Evolutionary conservation across 2,888 invertebrate genomes (phyloP).

Genomic region (Hedychridium roseum): DNA sequence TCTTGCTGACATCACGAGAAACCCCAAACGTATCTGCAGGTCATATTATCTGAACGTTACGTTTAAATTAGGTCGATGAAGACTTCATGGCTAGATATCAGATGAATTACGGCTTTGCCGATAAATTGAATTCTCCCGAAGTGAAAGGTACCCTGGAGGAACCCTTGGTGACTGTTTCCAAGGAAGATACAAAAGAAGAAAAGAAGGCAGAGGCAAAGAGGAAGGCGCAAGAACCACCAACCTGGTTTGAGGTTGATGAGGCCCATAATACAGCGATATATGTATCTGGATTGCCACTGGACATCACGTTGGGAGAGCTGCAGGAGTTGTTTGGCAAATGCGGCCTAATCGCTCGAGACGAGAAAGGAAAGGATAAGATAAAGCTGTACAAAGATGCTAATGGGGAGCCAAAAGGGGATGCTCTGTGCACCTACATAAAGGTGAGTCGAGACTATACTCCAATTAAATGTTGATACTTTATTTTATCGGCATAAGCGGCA

Average conservation of each 20-base stretch:
- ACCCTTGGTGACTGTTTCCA: slow-evolving; percentile 51
- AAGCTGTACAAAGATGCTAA: slow-evolving; percentile 89
- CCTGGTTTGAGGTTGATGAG: slow-evolving; percentile 94
- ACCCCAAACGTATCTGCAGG: neutral
- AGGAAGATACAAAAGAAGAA: slow-evolving; percentile 47
- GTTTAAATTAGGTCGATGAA: too few species aligned
- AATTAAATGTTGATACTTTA: too few species aligned
- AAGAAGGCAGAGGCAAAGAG: slow-evolving; percentile 62
- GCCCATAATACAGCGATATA: slow-evolving; percentile 94
- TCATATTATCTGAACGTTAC: neutral
- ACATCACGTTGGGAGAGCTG: slow-evolving; percentile 89
- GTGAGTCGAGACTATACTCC: too few species aligned
- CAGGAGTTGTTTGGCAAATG: slow-evolving; percentile 94
- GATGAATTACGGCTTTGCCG: slow-evolving; percentile 89
- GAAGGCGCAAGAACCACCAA: slow-evolving; percentile 67
- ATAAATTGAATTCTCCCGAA: slow-evolving; percentile 64
- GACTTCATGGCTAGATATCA: slow-evolving; percentile 97
- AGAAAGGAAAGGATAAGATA: slow-evolving; percentile 82
- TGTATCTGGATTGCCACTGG: slow-evolving; percentile 88
- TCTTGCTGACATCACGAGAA: neutral
- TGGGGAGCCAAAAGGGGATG: slow-evolving; percentile 93
- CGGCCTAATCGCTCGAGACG: slow-evolving; percentile 92
- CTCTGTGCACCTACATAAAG: slow-evolving; percentile 94
- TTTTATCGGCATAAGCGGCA: too few species aligned
- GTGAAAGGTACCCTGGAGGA: slow-evolving; percentile 55